A percentile compares a stretch with the other conserved stretches of the same genome.
phyloP scores from a whole-genome alignment of 2,113 vertebrate genomes.

The Callipepla squamata region DNA sequence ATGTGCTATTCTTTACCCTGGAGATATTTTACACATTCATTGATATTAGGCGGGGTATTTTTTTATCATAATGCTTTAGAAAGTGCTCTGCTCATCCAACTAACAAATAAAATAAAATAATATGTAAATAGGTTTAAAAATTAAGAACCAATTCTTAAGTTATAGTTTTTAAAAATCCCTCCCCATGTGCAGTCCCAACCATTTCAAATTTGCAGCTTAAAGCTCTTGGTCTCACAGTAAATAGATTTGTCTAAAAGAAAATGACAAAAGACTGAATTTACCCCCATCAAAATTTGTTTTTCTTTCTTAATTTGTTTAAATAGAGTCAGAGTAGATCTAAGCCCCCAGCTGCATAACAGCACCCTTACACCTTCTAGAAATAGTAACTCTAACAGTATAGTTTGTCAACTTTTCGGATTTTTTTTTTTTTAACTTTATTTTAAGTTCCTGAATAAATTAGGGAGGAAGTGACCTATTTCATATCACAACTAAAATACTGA shows the following conservation, averaged over 20 bases:
- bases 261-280: neutral
- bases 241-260: neutral
- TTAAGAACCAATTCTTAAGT: neutral
- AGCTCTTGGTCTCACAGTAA: neutral
- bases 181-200: neutral
- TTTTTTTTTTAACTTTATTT: neutral
- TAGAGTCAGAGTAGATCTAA: neutral
- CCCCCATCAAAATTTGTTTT: neutral
- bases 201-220: neutral
- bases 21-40: neutral
- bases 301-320: neutral
- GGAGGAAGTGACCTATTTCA: neutral
- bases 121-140: accelerated
- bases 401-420: neutral
- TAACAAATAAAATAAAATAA: neutral
- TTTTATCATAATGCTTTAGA: neutral
- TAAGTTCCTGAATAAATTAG: neutral
- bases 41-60: accelerated
- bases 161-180: neutral
- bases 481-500: neutral
- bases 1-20: neutral
- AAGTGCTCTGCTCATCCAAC: neutral
- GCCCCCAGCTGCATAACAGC: neutral
- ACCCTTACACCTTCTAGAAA: neutral
- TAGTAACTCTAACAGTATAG: neutral